A percentile compares a stretch with the other conserved stretches of the same genome.
phyloP scores from a whole-genome alignment of 2,113 vertebrate species.

The Meles meles region DNA sequence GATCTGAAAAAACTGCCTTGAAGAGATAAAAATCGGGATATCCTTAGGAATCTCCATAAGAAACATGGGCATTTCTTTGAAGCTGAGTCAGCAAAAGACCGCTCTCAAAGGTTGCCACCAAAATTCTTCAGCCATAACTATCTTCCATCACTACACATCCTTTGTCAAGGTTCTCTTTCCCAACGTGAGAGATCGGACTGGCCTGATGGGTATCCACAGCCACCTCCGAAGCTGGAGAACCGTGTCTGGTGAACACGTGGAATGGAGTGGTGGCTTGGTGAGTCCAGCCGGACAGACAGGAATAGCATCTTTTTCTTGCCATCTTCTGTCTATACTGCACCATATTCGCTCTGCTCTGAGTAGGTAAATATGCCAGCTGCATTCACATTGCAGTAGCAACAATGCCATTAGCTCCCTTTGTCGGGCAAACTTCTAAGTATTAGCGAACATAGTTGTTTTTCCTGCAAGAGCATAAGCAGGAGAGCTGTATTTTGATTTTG shows the following conservation, averaged over 20 bases:
- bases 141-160: background rate
- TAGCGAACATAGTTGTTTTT: background rate
- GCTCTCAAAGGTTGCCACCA: background rate
- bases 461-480: background rate
- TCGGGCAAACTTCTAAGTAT: background rate
- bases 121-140: background rate
- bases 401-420: background rate
- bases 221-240: background rate
- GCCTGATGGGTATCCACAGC: rapidly evolving
- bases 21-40: background rate
- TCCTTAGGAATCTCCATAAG: background rate
- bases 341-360: background rate
- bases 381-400: background rate
- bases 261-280: rapidly evolving
- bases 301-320: background rate
- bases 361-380: background rate
- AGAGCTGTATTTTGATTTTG: background rate
- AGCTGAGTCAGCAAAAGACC: background rate
- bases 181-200: background rate
- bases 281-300: too few relatives aligned
- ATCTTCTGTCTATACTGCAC: background rate
- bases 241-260: rapidly evolving
- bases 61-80: background rate
- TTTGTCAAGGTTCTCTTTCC: background rate
- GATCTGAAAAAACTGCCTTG: background rate